These are phyloP conservation scores for Apoda limacodes DNA, from an alignment of 2,888 invertebrate genomes.

Conservation along the genomic window DNA sequence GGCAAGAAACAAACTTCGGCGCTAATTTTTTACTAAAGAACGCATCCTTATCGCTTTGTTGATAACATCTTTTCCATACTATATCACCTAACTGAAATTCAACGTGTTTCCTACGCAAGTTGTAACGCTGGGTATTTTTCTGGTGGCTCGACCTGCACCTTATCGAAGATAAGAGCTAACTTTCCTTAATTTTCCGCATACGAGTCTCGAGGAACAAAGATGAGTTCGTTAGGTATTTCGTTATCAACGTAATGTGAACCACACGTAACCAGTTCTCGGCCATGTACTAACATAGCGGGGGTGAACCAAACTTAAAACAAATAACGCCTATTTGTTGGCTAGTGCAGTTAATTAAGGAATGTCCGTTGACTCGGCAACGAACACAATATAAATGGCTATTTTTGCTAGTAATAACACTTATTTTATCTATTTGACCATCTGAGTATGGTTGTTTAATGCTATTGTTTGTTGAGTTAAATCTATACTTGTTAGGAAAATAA, in stretches of 20 bases:
- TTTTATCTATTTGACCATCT: too few relatives aligned
- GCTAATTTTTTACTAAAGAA: constrained; percentile 18
- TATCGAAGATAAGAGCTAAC: constrained; percentile 11
- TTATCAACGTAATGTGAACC: constrained; percentile 14
- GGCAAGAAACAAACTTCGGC: constrained; percentile 16
- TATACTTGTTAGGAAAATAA: too few relatives aligned
- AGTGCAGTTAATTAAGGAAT: too few relatives aligned
- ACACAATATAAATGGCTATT: too few relatives aligned
- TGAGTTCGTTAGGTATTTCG: constrained; percentile 7
- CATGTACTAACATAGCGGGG: too few relatives aligned
- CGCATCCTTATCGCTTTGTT: constrained; percentile 16
- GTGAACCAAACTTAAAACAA: too few relatives aligned
- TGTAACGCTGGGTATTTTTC: constrained; percentile 9
- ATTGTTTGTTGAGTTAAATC: too few relatives aligned
- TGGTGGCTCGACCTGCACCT: constrained; percentile 9
- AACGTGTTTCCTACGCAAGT: constrained; percentile 10
- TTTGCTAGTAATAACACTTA: too few relatives aligned
- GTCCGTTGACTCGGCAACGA: too few relatives aligned
- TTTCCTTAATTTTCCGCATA: constrained; percentile 8
- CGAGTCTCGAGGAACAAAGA: constrained; percentile 14
- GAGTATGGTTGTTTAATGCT: too few relatives aligned
- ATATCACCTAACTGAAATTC: constrained; percentile 18
- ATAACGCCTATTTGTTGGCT: too few relatives aligned
- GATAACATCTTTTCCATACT: constrained; percentile 14
- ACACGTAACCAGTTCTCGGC: too few relatives aligned